Evolutionary conservation across 2,888 invertebrate genomes (phyloP).

Genomic region (Drosophila parthenogenetica): DNA sequence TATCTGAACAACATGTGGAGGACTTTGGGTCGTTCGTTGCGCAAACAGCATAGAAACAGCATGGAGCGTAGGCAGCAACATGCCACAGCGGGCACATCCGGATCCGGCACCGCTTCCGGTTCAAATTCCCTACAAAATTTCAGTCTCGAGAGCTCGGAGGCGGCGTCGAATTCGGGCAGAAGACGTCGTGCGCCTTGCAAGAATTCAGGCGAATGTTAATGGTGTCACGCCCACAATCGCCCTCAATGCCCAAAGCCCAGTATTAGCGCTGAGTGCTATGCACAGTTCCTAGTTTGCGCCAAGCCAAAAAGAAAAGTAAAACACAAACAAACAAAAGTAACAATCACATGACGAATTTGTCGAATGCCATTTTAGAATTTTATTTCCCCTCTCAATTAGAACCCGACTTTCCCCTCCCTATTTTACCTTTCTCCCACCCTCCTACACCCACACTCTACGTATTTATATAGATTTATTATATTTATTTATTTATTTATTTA

Average conservation of each 20-base stretch:
- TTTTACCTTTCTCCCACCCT: too few relatives aligned
- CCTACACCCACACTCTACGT: slow-evolving; percentile 26
- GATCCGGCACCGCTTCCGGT: background rate
- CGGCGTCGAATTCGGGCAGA: background rate
- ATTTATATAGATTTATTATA: slow-evolving; percentile 50
- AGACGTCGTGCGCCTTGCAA: background rate
- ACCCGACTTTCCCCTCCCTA: background rate
- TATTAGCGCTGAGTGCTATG: slow-evolving; percentile 47
- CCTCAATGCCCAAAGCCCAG: slow-evolving; percentile 23
- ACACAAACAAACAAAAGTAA: slow-evolving; percentile 3
- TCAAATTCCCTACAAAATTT: slow-evolving; percentile 24
- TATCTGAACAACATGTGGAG: slow-evolving; percentile 69
- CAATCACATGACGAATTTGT: slow-evolving; percentile 42
- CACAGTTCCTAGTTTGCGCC: slow-evolving; percentile 33
- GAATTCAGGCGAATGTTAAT: slow-evolving; percentile 17
- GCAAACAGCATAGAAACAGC: slow-evolving; percentile 35
- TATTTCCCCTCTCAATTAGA: slow-evolving; percentile 5
- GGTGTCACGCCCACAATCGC: background rate
- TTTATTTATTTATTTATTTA: slow-evolving; percentile 50
- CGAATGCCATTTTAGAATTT: slow-evolving; percentile 57
- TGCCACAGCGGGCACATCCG: background rate
- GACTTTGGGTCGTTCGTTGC: slow-evolving; percentile 44
- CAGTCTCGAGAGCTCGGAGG: slow-evolving; percentile 41
- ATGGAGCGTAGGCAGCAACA: slow-evolving; percentile 33
- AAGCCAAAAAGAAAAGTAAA: slow-evolving; percentile 18